Evolutionary conservation across 2,888 invertebrate genomes (phyloP), one percentile per base, ranked within the genome.

Genomic region (Erebia aethiops): DNA sequence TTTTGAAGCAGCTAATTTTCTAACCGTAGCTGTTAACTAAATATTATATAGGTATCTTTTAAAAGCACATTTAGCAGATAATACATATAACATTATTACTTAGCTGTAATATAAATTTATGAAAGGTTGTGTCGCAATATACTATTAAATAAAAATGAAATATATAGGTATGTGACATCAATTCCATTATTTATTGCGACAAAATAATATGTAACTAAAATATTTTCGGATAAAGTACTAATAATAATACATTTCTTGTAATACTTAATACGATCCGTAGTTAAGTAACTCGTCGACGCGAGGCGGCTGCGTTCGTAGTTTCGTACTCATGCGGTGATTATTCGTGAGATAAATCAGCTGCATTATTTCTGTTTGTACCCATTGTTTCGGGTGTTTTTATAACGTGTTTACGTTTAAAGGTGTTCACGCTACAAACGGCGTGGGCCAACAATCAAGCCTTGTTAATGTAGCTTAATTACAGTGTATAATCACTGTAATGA

Each of bases 341-440:
- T 49, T 49, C 67, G 67, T 67, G 67, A 67, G 67, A 67, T 67
- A 58, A 67, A 58, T 67, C n/a, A n/a, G 41, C 66, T 26, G 66
- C 46, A 46, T 66, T 57, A 57, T 57, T 57, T 66, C 9, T 66
- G 8, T 56, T 58, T 58, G 58, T 58, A 49, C 67, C 35, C 67
- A 67, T 67, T 67, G 67, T 67, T 67, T 67, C 26, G 41, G 49
- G 8, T 41, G 41, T 49, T 67, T 66, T 67, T 67, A 67, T 35
- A 49, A 58, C 7, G 58, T 66, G 65, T 66, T 49, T 49, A 67
- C 54, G 26, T 58, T 26, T 49, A 58, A 49, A 58, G 46, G 46
- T 65, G 56, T 43, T 65, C 54, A 41, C 65, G 41, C 35, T 10
- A 9, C 62, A 18, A 62, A 62, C 46, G 4, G 58, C 58, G 49